A percentile compares a stretch with the other conserved stretches of the same genome.
Conservation (phyloP, 1,140 invertebrate genomes). For the Lucilia cuprina region DNA sequence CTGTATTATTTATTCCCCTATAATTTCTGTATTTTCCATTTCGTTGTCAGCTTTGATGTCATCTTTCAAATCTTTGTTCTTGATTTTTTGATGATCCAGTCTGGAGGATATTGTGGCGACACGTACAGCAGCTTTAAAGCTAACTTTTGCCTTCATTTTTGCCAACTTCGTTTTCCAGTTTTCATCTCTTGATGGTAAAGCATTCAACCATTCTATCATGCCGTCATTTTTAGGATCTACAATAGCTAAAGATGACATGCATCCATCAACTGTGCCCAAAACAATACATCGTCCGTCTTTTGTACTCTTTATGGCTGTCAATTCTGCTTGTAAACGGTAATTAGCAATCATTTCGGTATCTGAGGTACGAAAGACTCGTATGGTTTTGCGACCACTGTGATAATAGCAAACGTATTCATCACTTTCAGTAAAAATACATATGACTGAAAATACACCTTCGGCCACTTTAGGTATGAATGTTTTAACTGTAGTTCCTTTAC, state of each 20-base stretch:
- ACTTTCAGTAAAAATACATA: conserved; percentile 91
- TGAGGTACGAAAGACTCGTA: conserved; percentile 86
- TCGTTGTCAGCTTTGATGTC: conserved; percentile 45
- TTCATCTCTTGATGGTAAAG: conserved; percentile 76
- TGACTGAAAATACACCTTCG: conserved; percentile 96
- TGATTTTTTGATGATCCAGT: conserved; percentile 43
- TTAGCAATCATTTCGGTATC: conserved; percentile 92
- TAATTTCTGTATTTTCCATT: background rate
- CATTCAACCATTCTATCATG: conserved; percentile 71
- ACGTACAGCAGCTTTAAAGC: conserved; percentile 72
- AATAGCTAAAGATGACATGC: conserved; percentile 89
- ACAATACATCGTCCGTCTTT: conserved; percentile 82
- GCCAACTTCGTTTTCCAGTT: conserved; percentile 77
- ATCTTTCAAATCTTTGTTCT: conserved; percentile 43
- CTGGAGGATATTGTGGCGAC: conserved; percentile 58
- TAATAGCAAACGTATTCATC: conserved; percentile 97
- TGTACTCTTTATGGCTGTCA: conserved; percentile 84
- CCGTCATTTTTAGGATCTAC: conserved; percentile 78
- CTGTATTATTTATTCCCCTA: background rate
- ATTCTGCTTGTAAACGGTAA: conserved; percentile 89
- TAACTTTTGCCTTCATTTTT: conserved; percentile 69
- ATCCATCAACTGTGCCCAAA: conserved; percentile 91
- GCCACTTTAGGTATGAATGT: conserved; percentile 91
- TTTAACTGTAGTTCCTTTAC: conserved; percentile 80
- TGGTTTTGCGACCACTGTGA: conserved; percentile 87